phyloP scores from a whole-genome alignment of 2,797 vertebrate species.

The Eupleurogrammus muticus region DNA sequence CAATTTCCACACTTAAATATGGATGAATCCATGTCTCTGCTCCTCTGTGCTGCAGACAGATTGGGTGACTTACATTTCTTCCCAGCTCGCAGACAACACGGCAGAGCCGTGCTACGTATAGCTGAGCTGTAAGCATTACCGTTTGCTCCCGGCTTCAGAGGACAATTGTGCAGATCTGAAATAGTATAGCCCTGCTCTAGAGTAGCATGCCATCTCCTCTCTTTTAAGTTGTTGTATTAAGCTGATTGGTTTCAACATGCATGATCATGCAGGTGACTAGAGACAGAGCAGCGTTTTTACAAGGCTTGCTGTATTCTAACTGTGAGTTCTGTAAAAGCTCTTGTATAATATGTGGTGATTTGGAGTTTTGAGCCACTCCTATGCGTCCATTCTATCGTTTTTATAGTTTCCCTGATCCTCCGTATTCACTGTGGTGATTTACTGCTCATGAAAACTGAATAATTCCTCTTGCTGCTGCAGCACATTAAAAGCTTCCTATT shows the following conservation, averaged over 20 bases:
- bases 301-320: background rate
- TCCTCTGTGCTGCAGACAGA: conserved; percentile 11
- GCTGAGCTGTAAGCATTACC: conserved; percentile 1
- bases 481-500: conserved; percentile 37
- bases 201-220: background rate
- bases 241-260: background rate
- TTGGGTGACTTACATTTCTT: background rate
- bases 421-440: conserved; percentile 29
- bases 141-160: background rate
- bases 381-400: background rate
- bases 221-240: background rate
- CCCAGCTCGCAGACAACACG: background rate
- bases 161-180: background rate
- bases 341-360: background rate
- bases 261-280: background rate
- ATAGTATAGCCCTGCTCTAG: background rate
- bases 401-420: background rate
- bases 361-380: background rate
- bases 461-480: conserved; percentile 28
- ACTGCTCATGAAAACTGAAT: conserved; percentile 33
- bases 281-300: background rate
- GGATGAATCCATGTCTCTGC: background rate
- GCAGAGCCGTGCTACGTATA: background rate
- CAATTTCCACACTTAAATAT: background rate
- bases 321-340: background rate